These are phyloP conservation scores for Schrankia costaestrigalis DNA, from an alignment of 2,888 invertebrate genomes.

Conservation along the genomic window DNA sequence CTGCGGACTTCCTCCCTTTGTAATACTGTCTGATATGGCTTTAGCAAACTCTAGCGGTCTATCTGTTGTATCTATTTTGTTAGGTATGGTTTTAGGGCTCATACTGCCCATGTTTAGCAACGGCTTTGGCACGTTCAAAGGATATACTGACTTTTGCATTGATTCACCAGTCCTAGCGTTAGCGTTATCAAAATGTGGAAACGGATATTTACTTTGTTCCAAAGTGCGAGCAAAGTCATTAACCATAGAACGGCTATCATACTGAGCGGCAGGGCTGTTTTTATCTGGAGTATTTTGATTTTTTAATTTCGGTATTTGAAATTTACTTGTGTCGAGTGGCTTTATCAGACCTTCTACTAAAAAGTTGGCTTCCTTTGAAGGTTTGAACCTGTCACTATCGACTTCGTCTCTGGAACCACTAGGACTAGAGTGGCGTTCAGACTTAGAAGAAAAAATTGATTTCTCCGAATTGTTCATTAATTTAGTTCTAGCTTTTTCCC, in stretches of 20 bases:
- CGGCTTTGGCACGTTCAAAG: constrained; percentile 72
- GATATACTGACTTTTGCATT: constrained; percentile 67
- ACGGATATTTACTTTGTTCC: constrained; percentile 71
- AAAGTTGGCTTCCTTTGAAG: constrained; percentile 82
- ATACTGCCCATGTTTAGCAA: constrained; percentile 65
- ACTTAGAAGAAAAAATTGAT: constrained; percentile 82
- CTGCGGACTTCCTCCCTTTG: constrained; percentile 61
- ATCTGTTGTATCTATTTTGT: constrained; percentile 55
- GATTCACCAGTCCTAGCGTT: constrained; percentile 56
- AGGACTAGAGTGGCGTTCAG: constrained; percentile 84
- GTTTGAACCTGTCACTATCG: constrained; percentile 83
- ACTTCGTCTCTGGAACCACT: constrained; percentile 83
- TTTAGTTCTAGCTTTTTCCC: constrained; percentile 80
- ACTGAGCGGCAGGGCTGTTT: constrained; percentile 63
- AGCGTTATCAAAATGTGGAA: constrained; percentile 66
- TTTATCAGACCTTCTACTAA: constrained; percentile 88
- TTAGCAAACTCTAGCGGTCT: constrained; percentile 65
- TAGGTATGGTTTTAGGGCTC: constrained; percentile 66
- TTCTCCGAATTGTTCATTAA: constrained; percentile 83
- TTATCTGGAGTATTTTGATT: constrained; percentile 74
- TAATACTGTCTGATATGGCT: constrained; percentile 60
- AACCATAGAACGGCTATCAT: constrained; percentile 67
- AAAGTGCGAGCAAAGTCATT: constrained; percentile 68
- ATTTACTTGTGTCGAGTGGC: constrained; percentile 88
- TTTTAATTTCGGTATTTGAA: constrained; percentile 91